Base-by-base conservation (phyloP, 2,888 invertebrate genomes). In the Pilophorus perplexus region DNA sequence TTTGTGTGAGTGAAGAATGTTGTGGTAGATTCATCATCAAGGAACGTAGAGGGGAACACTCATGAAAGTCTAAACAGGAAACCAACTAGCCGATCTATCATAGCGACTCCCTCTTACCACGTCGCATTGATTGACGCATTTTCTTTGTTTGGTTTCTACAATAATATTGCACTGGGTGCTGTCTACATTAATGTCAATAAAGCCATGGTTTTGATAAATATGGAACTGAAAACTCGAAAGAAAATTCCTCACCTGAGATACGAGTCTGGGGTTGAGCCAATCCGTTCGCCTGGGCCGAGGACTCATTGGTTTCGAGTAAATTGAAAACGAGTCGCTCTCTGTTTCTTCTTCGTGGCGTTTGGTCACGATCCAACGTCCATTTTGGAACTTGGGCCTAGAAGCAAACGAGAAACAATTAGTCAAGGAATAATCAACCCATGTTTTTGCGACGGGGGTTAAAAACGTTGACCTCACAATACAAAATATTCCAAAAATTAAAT, bases 271-370 rank as follows among this genome's bases (percentile, higher is more conserved):
- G 48, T 62, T 62, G 4, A 62, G 22, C 62, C 62, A 62, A n/a
- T 62, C 62, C 2, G 46, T 27, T 22, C 62, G 25, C 20, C 62
- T 28, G 12, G 62, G 62, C 20, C 62, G 25, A 8, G 62, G 62
- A 22, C 62, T 62, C 22, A 62, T 62, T 12, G 62, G 62, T 33
- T 62, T 62, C 28, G 62, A 62, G 46, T 62, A 62, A 4, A 62
- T 62, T 10, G 48, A n/a, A n/a, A 62, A 48, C 1, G 28, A 16
- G n/a, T 62, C 60, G 12, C 25, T 20, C 10, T 62, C 62, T 3
- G 25, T 18, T 10, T 10, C 20, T 12, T 33, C 62, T 28, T 28
- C 4, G 14, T 60, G 37, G 18, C 3, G 1, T 18, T 5, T 6
- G 5, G 20, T 3, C 10, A 5, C 38, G 10, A 22, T 1, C 18